Conservation (phyloP, 2,797 vertebrate genomes). For the Hippoglossus hippoglossus region DNA sequence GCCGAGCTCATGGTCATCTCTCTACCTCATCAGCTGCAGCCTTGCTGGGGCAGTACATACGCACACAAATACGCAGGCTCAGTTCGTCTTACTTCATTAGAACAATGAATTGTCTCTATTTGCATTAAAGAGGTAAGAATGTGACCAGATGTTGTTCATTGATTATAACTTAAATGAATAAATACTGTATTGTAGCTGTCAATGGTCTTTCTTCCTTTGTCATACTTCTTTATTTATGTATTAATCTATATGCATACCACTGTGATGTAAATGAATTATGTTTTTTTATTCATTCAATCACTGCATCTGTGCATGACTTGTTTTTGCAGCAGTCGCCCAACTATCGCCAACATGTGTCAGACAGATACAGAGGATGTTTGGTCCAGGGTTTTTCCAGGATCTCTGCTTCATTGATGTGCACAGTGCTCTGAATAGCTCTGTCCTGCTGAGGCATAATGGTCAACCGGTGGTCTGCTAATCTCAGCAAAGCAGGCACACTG, state of each 20-base stretch:
- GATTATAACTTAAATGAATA: constrained; percentile 2
- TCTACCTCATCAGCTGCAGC: constrained; percentile 33
- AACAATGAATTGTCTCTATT: constrained; percentile 38
- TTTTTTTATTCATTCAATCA: constrained; percentile 14
- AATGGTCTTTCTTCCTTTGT: background rate
- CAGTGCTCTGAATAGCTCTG: constrained; percentile 58
- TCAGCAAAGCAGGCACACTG: constrained; percentile 63
- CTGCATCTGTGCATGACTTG: background rate
- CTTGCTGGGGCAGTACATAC: constrained; percentile 26
- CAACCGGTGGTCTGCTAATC: constrained; percentile 71
- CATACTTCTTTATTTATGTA: constrained; percentile 18
- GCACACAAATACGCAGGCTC: constrained; percentile 7
- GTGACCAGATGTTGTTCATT: too few species aligned
- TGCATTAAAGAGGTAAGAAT: constrained; percentile 13
- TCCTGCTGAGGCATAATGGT: constrained; percentile 69
- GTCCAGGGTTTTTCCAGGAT: constrained; percentile 52
- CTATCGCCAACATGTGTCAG: too few species aligned
- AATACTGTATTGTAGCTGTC: constrained; percentile 4
- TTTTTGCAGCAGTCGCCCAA: too few species aligned
- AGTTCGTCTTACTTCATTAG: constrained; percentile 35
- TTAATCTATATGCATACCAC: constrained; percentile 1
- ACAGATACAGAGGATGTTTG: constrained; percentile 56
- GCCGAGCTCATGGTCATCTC: constrained; percentile 52
- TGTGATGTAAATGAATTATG: constrained; percentile 10
- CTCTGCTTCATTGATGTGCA: constrained; percentile 54